Evolutionary conservation across 2,888 invertebrate species (phyloP), one percentile per base, ranked within the genome.

Genomic region (Anticlea derivata): DNA sequence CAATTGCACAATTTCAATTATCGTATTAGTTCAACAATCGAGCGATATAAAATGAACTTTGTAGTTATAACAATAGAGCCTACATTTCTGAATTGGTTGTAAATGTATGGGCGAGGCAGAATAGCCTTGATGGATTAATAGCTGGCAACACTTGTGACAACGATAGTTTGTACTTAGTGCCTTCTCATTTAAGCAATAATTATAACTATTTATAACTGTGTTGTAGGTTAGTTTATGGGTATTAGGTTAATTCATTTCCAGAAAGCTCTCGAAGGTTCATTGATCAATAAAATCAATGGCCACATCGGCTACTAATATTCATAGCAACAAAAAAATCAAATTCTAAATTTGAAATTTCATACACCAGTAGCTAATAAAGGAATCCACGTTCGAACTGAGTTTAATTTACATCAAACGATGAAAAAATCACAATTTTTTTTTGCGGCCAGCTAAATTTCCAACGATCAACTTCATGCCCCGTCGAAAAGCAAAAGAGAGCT

Each of bases 1-100:
- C 89, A 87, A 90, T 90, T 90, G 89, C 91, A 90, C 89, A 87
- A 87, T 91, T 91, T 90, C 91, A 91, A 91, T 91, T 91, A 91
- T 88, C 84, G 77, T 83, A 91, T 90, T 91, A 90, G 84, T 83
- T 78, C 61, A 69, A 69, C 71, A 77, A 73, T 74, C 71, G 31
- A 46, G 12, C 33, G 37, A 31, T 37, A 20, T 20, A 55, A 54
- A 47, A 44, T 52, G 17, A 33, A 39, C 56, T 40, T 33, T 60
- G 52, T 49, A 13, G 7, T 2, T 1, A 10, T 40, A 5, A 4
- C 0, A 10, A 40, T 50, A 60, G 41, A 44, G 50, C 7, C 12
- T n/a, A 17, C 31, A 31, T 10, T 38, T 7, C 17, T n/a, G 31
- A 33, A 10, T 50, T 29, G 22, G 23, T 20, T 31, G 29, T 51